A percentile compares a stretch with the other conserved stretches of the same genome.
Conservation (phyloP, 1,140 invertebrate species). For the Triops longicaudatus region DNA sequence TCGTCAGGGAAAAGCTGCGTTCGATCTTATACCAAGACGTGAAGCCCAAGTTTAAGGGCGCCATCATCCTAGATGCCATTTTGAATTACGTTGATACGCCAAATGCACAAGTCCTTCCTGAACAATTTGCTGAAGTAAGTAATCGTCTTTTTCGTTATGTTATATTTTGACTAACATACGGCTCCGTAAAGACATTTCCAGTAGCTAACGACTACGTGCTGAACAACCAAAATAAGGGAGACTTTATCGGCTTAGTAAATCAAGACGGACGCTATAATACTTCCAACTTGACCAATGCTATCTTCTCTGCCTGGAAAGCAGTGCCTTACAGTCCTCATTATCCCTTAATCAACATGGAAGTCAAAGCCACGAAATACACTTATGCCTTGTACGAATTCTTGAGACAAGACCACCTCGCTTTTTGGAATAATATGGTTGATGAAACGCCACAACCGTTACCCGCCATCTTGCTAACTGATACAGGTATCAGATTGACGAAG, state of each 20-base stretch:
- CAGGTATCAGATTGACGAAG: slow-evolving; percentile 32
- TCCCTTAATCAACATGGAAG: slow-evolving; percentile 25
- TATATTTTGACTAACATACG: too few species aligned
- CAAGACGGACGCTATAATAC: slow-evolving; percentile 5
- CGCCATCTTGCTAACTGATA: slow-evolving; percentile 42
- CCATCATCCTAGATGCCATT: slow-evolving; percentile 28
- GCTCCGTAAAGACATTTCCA: slow-evolving; percentile 24
- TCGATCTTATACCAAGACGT: slow-evolving; percentile 17
- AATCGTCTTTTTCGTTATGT: neutral
- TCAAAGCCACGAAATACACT: neutral
- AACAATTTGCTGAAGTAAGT: slow-evolving; percentile 26
- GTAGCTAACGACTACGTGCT: slow-evolving; percentile 19
- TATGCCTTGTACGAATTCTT: slow-evolving; percentile 24
- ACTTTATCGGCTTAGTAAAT: slow-evolving; percentile 24
- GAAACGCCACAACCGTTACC: slow-evolving; percentile 32
- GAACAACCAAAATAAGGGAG: slow-evolving; percentile 22
- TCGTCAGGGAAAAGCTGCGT: slow-evolving; percentile 24
- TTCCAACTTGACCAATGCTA: neutral
- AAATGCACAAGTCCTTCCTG: slow-evolving; percentile 21
- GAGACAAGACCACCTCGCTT: slow-evolving; percentile 28
- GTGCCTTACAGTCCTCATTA: neutral
- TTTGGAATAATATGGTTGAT: slow-evolving; percentile 25
- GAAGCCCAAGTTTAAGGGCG: slow-evolving; percentile 22
- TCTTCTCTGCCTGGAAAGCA: slow-evolving; percentile 18
- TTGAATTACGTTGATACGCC: slow-evolving; percentile 21